Percentiles rank a stretch among this genome's conserved stretches.
Evolutionary conservation across 2,797 vertebrate genomes (phyloP).

Genomic region (Cuniculus paca): DNA sequence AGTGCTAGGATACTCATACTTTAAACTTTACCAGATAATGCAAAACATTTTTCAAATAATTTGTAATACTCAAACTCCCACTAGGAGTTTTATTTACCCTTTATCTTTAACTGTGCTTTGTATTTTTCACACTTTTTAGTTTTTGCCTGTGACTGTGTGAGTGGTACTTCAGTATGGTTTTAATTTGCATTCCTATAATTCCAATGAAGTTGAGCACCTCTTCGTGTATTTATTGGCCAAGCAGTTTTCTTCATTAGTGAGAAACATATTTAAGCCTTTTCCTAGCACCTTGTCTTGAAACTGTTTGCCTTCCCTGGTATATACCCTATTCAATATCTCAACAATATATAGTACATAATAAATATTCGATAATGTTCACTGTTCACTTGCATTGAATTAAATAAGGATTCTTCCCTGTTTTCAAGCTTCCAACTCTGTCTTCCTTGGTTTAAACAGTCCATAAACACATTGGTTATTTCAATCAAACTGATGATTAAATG

Average conservation of each 20-base stretch:
- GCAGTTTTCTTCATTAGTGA: neutral
- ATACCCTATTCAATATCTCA: neutral
- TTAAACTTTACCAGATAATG: neutral
- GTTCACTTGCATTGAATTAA: neutral
- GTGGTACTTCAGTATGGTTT: neutral
- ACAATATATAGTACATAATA: neutral
- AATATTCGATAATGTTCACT: neutral
- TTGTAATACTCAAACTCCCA: neutral
- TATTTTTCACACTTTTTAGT: neutral
- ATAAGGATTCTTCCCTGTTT: neutral
- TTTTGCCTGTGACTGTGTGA: neutral
- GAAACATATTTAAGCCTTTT: neutral
- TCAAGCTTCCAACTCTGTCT: neutral
- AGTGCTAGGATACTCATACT: neutral
- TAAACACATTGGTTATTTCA: neutral
- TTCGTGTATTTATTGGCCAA: neutral
- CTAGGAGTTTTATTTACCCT: neutral
- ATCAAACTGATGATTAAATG: neutral
- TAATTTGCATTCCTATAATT: neutral
- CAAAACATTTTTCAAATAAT: neutral
- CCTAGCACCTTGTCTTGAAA: neutral
- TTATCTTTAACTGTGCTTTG: neutral
- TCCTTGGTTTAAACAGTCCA: conserved; percentile 3
- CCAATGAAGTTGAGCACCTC: neutral
- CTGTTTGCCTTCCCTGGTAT: neutral